Conservation (phyloP, 2,888 invertebrate genomes). For the Thumatha senex region DNA sequence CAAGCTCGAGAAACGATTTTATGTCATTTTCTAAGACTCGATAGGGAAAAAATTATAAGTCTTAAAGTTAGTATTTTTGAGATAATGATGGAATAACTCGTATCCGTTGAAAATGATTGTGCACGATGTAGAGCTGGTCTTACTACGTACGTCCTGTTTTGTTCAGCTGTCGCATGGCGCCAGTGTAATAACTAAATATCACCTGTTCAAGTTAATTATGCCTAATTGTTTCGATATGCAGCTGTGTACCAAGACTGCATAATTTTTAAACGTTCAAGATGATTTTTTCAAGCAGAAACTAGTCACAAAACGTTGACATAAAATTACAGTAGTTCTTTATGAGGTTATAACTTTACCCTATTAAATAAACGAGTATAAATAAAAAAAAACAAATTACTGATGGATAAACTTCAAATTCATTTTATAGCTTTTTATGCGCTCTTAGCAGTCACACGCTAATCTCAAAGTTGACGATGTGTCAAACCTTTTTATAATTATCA, state of each 20-base stretch:
- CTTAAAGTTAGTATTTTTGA: slow-evolving; percentile 41
- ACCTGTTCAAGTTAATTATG: slow-evolving; percentile 46
- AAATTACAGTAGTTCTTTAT: not conserved
- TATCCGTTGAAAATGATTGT: slow-evolving; percentile 23
- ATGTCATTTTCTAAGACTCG: slow-evolving; percentile 64
- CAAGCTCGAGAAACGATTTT: slow-evolving; percentile 61
- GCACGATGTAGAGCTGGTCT: slow-evolving; percentile 15
- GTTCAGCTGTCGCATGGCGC: slow-evolving; percentile 46
- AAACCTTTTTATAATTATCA: too few species aligned
- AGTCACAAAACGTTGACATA: not conserved
- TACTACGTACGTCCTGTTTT: slow-evolving; percentile 23
- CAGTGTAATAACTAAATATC: slow-evolving; percentile 38
- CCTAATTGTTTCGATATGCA: slow-evolving; percentile 36
- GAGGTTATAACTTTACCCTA: too few species aligned
- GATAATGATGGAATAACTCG: slow-evolving; percentile 60
- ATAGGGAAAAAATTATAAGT: slow-evolving; percentile 42
- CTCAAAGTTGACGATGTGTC: too few species aligned
- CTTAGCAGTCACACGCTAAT: too few species aligned
- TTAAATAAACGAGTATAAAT: too few species aligned
- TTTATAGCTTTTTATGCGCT: too few species aligned
- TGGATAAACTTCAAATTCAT: too few species aligned
- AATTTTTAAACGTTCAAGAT: slow-evolving; percentile 30
- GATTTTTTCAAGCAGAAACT: not conserved
- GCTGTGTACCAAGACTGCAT: slow-evolving; percentile 22
- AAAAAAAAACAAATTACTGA: too few species aligned